A percentile compares a stretch with the other conserved stretches of the same genome.
These are phyloP conservation scores for Pristionchus japonicus DNA, from an alignment of 2,888 invertebrate species.

Conservation along the genomic window DNA sequence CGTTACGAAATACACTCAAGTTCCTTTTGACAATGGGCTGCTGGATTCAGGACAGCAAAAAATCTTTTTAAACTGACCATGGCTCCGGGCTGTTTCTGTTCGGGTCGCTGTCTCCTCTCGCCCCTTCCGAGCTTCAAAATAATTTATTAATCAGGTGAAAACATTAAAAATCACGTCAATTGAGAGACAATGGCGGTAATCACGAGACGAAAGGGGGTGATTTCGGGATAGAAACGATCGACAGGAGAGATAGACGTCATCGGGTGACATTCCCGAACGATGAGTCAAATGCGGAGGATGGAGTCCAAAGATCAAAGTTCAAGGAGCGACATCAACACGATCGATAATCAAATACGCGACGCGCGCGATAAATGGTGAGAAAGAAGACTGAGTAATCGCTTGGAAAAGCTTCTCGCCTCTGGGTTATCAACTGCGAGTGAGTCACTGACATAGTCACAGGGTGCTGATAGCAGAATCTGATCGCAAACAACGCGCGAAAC, in stretches of 20 bases:
- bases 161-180: neutral
- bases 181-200: neutral
- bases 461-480: neutral
- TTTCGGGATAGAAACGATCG: neutral
- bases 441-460: neutral
- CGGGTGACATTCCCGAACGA: neutral
- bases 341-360: neutral
- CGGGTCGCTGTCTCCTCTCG: neutral
- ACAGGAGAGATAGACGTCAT: neutral
- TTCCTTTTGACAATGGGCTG: neutral
- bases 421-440: conserved; percentile 4
- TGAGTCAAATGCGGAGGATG: neutral
- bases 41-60: too few relatives aligned
- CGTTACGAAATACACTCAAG: neutral
- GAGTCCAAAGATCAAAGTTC: neutral
- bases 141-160: neutral
- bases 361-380: neutral
- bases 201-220: neutral
- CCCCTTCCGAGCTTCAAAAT: neutral
- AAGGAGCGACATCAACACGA: neutral
- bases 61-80: neutral
- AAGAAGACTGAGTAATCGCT: neutral
- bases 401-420: neutral
- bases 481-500: neutral
- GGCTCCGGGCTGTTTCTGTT: neutral